A percentile compares a stretch with the other conserved stretches of the same genome.
phyloP scores from a whole-genome alignment of 2,797 vertebrate species.

The Cygnus olor region DNA sequence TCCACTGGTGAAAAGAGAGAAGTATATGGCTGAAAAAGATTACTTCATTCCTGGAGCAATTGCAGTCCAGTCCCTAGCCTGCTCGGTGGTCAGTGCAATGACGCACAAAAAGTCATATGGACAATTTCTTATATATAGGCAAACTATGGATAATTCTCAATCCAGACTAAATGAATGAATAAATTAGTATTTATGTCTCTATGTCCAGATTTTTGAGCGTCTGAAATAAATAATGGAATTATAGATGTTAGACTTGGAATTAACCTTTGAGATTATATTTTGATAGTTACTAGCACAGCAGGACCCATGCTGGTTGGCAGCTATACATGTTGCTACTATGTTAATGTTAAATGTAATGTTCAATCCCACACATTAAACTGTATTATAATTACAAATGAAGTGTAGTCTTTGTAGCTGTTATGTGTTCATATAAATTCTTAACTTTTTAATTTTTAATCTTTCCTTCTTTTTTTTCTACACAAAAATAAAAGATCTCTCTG shows the following conservation, averaged over 20 bases:
- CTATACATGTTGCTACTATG: background rate
- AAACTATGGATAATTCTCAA: background rate
- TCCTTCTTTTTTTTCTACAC: background rate
- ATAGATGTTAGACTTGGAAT: slow-evolving; percentile 17
- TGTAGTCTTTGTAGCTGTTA: background rate
- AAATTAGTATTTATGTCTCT: background rate
- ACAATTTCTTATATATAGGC: background rate
- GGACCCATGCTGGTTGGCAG: background rate
- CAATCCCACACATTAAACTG: background rate
- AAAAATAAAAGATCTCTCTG: background rate
- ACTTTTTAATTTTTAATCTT: background rate
- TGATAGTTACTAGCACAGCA: slow-evolving; percentile 1
- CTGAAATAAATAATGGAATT: background rate
- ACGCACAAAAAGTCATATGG: background rate
- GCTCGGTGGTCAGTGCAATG: background rate
- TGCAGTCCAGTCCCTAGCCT: background rate
- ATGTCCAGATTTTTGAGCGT: background rate
- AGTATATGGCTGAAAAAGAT: slow-evolving; percentile 10
- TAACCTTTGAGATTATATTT: slow-evolving; percentile 19
- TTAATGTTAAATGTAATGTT: slow-evolving; percentile 9
- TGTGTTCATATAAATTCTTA: background rate
- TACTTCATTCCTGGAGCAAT: background rate
- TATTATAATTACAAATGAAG: background rate
- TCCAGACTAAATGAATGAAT: background rate
- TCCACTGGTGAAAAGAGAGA: background rate